Conservation (phyloP, 2,888 invertebrate genomes). For the Dinocampus coccinellae region DNA sequence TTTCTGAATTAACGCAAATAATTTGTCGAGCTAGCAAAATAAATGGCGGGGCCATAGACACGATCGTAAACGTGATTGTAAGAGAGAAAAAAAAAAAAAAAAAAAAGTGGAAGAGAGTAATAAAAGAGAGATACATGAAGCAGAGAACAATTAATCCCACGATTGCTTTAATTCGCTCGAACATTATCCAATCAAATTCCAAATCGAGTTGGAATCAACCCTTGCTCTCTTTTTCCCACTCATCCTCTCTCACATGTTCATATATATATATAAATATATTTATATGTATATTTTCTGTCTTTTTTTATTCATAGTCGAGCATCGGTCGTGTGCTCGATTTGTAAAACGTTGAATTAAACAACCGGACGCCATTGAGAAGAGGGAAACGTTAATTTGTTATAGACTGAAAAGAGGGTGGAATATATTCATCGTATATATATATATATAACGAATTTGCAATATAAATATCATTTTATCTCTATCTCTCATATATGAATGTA, state of each 20-base stretch:
- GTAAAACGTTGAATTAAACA: slow-evolving; percentile 50
- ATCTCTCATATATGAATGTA: neutral
- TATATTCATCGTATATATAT: neutral
- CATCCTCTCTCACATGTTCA: slow-evolving; percentile 9
- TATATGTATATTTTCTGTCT: too few species aligned
- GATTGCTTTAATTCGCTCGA: slow-evolving; percentile 63
- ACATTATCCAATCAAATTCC: slow-evolving; percentile 62
- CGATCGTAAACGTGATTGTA: slow-evolving; percentile 13
- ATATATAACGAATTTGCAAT: neutral
- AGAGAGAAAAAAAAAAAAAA: slow-evolving; percentile 33
- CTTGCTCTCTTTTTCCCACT: slow-evolving; percentile 15
- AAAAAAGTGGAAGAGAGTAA: neutral
- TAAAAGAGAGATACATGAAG: slow-evolving; percentile 29
- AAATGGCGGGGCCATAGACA: slow-evolving; percentile 38
- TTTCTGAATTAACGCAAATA: slow-evolving; percentile 60
- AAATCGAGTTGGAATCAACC: slow-evolving; percentile 42
- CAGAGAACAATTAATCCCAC: slow-evolving; percentile 61
- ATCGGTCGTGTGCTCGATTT: slow-evolving; percentile 34
- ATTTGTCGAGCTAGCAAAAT: slow-evolving; percentile 57
- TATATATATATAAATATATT: neutral
- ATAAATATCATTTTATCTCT: slow-evolving; percentile 18
- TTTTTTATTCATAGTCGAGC: neutral
- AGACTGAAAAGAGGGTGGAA: slow-evolving; percentile 30
- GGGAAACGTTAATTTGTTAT: slow-evolving; percentile 45
- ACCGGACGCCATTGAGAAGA: slow-evolving; percentile 44